Base-by-base conservation (phyloP, 2,888 invertebrate genomes). In the Eupithecia tripunctaria region DNA sequence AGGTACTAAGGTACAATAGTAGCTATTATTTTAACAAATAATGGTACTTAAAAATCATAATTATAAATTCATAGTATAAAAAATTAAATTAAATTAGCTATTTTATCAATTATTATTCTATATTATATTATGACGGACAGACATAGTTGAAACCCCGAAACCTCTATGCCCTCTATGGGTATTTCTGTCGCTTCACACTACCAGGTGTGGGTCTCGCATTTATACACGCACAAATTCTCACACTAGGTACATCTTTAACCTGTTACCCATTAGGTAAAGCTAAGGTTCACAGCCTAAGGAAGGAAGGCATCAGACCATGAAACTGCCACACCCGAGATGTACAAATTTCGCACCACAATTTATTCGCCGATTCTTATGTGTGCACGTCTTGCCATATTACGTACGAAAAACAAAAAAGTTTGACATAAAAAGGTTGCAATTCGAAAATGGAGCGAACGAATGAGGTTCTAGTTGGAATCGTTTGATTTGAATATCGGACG, bases 261-360 rank as follows among this genome's bases (percentile, higher is more conserved):
- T 76, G 77, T 63, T 64, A 76, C 76, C 82, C 87, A 90, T 91
- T 89, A 88, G 85, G 64, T 88, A 86, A 88, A 87, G 86, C 86
- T 82, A 86, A 90, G 86, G 88, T 89, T 89, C 89, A 89, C 91
- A 89, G 87, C 83, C 81, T 81, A 88, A 91, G 91, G 92, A 92
- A 91, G 88, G 83, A 84, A 77, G 75, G 43, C 89, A 87, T 66
- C 92, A 84, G 82, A 91, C 87, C 94, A 81, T 87, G 84, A 82
- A 81, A 21, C 74, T 80, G 89, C 81, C 93, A 91, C 93, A 91
- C 93, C 93, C 88, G 88, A 79, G 70, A 87, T 85, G 88, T 90
- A 88, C 89, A 63, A 36, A 63, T 63, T 32, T 32, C n/a, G 36
- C 36, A 88, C 88, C 92, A 94, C 84, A 93, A 87, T 74, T 72